These are phyloP conservation scores for Amphiprion ocellaris DNA, from an alignment of 2,113 vertebrate genomes.

Conservation along the genomic window DNA sequence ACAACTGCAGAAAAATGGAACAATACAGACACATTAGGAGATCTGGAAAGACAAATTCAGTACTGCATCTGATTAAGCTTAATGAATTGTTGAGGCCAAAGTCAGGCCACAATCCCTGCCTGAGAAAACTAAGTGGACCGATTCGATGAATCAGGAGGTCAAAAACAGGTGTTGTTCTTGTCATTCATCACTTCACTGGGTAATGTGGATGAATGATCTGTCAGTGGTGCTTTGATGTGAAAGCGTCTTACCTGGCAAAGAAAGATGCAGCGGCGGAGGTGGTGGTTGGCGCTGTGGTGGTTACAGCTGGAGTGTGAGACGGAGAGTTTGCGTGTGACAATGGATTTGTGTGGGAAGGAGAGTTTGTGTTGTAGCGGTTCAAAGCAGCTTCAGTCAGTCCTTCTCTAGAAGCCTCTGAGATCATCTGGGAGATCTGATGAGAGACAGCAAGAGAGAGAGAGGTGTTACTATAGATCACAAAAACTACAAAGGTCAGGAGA, in stretches of 20 bases:
- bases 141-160: neutral
- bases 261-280: constrained; percentile 95
- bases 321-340: constrained; percentile 81
- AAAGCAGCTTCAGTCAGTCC: constrained; percentile 89
- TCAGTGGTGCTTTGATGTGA: neutral
- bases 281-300: constrained; percentile 85
- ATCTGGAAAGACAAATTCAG: neutral
- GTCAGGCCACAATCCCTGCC: neutral
- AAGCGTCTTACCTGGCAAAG: constrained; percentile 92
- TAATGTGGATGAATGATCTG: neutral
- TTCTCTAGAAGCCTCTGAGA: constrained; percentile 90
- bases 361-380: constrained; percentile 93
- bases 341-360: constrained; percentile 84
- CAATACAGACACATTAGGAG: no score
- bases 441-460: constrained; percentile 12
- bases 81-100: neutral
- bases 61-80: neutral
- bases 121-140: neutral
- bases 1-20: no score
- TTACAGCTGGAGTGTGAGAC: constrained; percentile 84
- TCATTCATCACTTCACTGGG: neutral
- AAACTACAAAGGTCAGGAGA: neutral
- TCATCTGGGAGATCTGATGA: constrained; percentile 93
- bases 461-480: neutral
- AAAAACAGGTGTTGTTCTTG: constrained; percentile 1